Conservation (phyloP, 2,888 invertebrate genomes). For the Tenthredo notha region DNA sequence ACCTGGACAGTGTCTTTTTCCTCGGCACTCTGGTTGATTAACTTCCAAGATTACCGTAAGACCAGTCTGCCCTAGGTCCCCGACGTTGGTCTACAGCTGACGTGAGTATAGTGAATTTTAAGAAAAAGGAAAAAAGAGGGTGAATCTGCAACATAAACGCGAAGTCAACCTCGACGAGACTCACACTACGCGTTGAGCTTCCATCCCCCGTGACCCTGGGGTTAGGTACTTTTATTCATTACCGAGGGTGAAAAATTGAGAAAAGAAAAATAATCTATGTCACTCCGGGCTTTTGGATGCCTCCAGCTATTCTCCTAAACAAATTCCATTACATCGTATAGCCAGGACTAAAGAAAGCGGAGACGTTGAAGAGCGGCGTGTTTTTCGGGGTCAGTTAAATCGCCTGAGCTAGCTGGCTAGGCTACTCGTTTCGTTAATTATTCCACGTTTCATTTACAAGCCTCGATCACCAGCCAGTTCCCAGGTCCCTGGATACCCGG, state of each 20-base stretch:
- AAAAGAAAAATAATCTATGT: conserved; percentile 19
- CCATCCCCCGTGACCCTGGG: not conserved
- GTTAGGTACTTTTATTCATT: not conserved
- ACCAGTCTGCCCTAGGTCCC: not conserved
- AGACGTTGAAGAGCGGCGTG: not conserved
- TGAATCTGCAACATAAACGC: not conserved
- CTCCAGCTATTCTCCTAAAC: not conserved
- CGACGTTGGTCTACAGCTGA: not conserved
- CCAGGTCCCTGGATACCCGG: conserved; percentile 35
- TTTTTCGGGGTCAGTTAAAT: conserved; percentile 20
- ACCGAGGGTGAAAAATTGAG: not conserved
- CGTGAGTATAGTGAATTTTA: not conserved
- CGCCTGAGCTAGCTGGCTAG: conserved; percentile 10
- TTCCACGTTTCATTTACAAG: conserved; percentile 51
- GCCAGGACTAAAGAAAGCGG: not conserved
- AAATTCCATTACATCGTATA: not conserved
- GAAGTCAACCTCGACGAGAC: not conserved
- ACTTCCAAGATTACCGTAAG: conserved; percentile 23
- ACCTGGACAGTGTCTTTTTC: not conserved
- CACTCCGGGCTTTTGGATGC: not conserved
- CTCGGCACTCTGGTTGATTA: conserved; percentile 33
- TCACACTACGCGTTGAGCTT: not conserved
- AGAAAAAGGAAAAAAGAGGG: not conserved
- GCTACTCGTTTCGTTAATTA: conserved; percentile 46
- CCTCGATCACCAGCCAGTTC: conserved; percentile 36